A percentile compares a stretch with the other conserved stretches of the same genome.
Conservation (phyloP, 2,113 vertebrate genomes). For the Typhlomys cinereus region DNA sequence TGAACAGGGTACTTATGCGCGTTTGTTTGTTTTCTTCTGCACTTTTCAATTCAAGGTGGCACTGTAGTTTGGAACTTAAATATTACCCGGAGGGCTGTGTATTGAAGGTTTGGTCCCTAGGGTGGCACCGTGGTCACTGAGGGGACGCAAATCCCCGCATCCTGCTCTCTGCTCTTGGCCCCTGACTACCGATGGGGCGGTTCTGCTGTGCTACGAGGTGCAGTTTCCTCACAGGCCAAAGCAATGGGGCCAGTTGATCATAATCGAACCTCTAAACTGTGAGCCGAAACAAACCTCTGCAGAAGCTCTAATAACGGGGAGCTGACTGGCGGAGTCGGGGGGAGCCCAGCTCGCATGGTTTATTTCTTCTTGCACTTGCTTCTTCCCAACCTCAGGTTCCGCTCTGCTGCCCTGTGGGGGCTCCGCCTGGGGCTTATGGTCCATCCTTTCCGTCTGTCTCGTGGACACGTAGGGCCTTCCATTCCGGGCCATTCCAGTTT, state of each 20-base stretch:
- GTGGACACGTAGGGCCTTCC: fast-evolving
- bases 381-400: neutral
- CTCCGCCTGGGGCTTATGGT: fast-evolving
- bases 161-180: neutral
- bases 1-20: neutral
- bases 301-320: neutral
- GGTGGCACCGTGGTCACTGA: neutral
- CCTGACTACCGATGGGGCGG: neutral
- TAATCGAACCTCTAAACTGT: too few relatives aligned
- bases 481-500: neutral
- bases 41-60: neutral
- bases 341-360: neutral
- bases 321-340: neutral
- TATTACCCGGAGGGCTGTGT: neutral
- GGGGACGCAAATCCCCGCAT: neutral
- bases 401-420: too few relatives aligned
- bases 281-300: neutral
- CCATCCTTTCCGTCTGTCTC: too few relatives aligned
- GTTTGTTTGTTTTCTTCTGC: neutral
- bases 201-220: too few relatives aligned
- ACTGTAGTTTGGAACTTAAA: neutral
- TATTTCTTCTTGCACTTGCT: neutral
- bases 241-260: neutral
- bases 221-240: neutral
- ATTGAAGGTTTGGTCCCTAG: neutral